A percentile compares a stretch with the other conserved stretches of the same genome.
Conservation (phyloP, 2,888 invertebrate genomes). For the Chaitophorus viminalis region DNA sequence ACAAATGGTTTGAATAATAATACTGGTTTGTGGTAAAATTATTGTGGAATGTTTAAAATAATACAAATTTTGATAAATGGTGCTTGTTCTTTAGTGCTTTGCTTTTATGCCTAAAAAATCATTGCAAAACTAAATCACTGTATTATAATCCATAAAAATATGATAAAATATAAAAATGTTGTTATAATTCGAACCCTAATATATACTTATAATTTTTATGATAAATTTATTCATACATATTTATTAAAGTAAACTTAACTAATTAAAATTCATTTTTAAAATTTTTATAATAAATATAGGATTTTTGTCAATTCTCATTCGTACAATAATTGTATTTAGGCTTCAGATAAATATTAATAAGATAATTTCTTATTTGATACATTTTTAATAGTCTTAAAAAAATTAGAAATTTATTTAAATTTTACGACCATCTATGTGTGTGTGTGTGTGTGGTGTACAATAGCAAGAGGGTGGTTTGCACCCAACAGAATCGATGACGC, state of each 20-base stretch:
- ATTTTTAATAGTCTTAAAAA: slow-evolving; percentile 29
- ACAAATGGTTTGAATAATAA: slow-evolving; percentile 4
- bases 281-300: not conserved
- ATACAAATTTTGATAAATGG: not conserved
- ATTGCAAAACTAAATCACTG: slow-evolving; percentile 35
- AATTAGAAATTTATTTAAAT: slow-evolving; percentile 31
- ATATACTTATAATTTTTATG: not conserved
- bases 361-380: slow-evolving; percentile 31
- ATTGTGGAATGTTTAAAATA: slow-evolving; percentile 26
- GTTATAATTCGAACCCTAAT: not conserved
- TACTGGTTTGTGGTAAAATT: slow-evolving; percentile 10
- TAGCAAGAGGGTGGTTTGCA: slow-evolving; percentile 91
- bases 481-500: slow-evolving; percentile 95
- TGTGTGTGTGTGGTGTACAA: slow-evolving; percentile 63
- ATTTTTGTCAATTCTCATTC: not conserved
- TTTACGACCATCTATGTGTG: slow-evolving; percentile 38
- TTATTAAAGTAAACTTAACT: not conserved
- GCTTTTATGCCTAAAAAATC: slow-evolving; percentile 46
- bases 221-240: not conserved
- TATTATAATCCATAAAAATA: slow-evolving; percentile 4
- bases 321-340: not conserved
- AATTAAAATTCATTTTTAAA: slow-evolving; percentile 12
- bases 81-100: slow-evolving; percentile 55
- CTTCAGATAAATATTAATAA: slow-evolving; percentile 17
- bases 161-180: not conserved